A percentile compares a stretch with the other conserved stretches of the same genome.
Conservation (phyloP, 1,140 invertebrate genomes). For the Oncopeltus fasciatus region DNA sequence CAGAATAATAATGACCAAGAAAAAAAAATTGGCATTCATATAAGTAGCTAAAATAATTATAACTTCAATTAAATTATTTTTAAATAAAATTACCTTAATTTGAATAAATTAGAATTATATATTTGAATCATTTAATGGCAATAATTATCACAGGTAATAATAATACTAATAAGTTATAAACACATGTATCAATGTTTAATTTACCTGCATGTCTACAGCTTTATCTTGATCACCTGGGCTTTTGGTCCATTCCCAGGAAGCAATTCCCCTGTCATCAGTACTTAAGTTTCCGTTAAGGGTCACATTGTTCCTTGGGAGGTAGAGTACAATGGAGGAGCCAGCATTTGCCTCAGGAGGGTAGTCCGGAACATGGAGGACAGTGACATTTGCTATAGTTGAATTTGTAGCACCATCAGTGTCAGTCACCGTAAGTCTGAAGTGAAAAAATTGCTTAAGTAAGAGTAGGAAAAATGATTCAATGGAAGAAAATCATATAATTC, state of each 20-base stretch:
- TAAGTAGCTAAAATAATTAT: too few species aligned
- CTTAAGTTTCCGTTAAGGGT: constrained; percentile 80
- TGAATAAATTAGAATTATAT: too few species aligned
- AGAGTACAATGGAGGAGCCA: constrained; percentile 76
- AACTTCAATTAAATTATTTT: too few species aligned
- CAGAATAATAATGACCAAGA: too few species aligned
- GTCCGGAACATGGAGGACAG: constrained; percentile 78
- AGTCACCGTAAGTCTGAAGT: constrained; percentile 67
- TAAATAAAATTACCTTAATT: too few species aligned
- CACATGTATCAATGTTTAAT: too few species aligned
- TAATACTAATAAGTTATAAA: too few species aligned
- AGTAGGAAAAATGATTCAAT: background rate
- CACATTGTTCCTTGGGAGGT: constrained; percentile 76
- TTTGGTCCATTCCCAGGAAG: constrained; percentile 89
- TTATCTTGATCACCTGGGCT: constrained; percentile 69
- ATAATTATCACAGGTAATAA: too few species aligned
- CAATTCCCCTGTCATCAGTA: constrained; percentile 83
- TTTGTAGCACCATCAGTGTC: constrained; percentile 79
- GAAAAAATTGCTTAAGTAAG: background rate
- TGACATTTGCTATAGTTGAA: constrained; percentile 75
- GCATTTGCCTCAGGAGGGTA: constrained; percentile 91
- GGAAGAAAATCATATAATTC: too few species aligned
- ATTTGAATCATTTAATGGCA: too few species aligned
- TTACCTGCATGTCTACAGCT: constrained; percentile 77
- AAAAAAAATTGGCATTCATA: too few species aligned